Evolutionary conservation across 2,888 invertebrate species (phyloP).

Genomic region (Agrenia bidenticulata): DNA sequence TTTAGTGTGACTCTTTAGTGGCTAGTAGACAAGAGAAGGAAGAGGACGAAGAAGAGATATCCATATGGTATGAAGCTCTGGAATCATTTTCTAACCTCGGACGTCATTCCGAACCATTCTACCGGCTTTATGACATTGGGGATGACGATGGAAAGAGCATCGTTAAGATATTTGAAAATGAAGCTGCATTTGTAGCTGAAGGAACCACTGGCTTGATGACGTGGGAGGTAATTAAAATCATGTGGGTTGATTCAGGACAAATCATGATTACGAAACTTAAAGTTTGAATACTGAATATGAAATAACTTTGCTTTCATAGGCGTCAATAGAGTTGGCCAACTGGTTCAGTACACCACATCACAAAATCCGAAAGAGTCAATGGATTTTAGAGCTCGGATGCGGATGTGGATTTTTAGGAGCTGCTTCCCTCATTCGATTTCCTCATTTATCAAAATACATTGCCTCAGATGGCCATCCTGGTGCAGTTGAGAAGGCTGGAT

Average conservation of each 20-base stretch:
- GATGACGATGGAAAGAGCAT: conserved; percentile 10
- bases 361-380: conserved; percentile 15
- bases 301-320: conserved; percentile 21
- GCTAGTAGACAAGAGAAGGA: conserved; percentile 1
- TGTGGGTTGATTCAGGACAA: not conserved
- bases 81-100: conserved; percentile 26
- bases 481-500: conserved; percentile 32
- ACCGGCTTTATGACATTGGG: conserved; percentile 38
- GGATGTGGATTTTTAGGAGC: conserved; percentile 43
- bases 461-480: conserved; percentile 39
- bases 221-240: conserved; percentile 36
- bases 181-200: conserved; percentile 41
- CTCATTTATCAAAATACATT: conserved; percentile 26
- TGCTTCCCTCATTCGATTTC: conserved; percentile 23
- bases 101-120: conserved; percentile 37
- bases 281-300: no score
- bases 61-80: conserved; percentile 36
- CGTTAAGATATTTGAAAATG: conserved; percentile 43
- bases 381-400: conserved; percentile 43
- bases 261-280: no score
- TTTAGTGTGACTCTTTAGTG: not conserved
- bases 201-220: conserved; percentile 47
- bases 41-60: conserved; percentile 25
- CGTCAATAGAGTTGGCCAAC: conserved; percentile 35
- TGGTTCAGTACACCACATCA: conserved; percentile 24